These are phyloP conservation scores for Ostrea edulis DNA, from an alignment of 1,140 invertebrate species.

Conservation along the genomic window DNA sequence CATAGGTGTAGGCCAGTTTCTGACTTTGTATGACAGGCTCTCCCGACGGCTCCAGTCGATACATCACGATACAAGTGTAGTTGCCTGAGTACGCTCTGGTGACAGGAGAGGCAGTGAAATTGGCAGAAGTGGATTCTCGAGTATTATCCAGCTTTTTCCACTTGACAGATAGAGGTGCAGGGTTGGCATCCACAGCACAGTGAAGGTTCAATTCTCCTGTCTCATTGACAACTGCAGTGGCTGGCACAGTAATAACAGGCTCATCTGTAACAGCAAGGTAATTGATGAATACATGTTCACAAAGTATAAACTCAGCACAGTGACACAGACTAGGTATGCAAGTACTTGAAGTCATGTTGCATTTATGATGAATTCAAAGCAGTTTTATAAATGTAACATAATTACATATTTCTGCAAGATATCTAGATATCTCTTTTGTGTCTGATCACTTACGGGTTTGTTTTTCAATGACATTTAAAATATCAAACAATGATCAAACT, in stretches of 20 bases:
- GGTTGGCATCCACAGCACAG: conserved; percentile 68
- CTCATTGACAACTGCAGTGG: conserved; percentile 54
- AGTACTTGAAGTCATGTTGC: too few relatives aligned
- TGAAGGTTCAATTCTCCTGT: conserved; percentile 52
- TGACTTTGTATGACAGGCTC: conserved; percentile 42
- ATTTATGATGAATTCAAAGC: too few relatives aligned
- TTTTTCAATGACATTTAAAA: too few relatives aligned
- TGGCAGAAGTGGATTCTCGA: conserved; percentile 43
- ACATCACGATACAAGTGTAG: conserved; percentile 84
- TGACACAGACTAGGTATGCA: too few relatives aligned
- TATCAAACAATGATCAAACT: too few relatives aligned
- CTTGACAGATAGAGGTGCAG: conserved; percentile 54
- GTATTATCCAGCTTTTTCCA: conserved; percentile 61
- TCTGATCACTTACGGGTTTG: too few relatives aligned
- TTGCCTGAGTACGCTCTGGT: conserved; percentile 80
- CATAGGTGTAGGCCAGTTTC: conserved; percentile 51
- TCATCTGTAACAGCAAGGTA: conserved; percentile 56
- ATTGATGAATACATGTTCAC: background rate
- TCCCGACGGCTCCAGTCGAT: conserved; percentile 69
- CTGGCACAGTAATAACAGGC: conserved; percentile 57
- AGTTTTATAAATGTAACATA: too few relatives aligned
- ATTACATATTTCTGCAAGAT: too few relatives aligned
- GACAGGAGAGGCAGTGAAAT: conserved; percentile 54
- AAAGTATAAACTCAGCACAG: too few relatives aligned
- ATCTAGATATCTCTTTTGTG: too few relatives aligned